Evolutionary conservation across 1,140 invertebrate genomes (phyloP).

Genomic region (Leguminivora glycinivorella): DNA sequence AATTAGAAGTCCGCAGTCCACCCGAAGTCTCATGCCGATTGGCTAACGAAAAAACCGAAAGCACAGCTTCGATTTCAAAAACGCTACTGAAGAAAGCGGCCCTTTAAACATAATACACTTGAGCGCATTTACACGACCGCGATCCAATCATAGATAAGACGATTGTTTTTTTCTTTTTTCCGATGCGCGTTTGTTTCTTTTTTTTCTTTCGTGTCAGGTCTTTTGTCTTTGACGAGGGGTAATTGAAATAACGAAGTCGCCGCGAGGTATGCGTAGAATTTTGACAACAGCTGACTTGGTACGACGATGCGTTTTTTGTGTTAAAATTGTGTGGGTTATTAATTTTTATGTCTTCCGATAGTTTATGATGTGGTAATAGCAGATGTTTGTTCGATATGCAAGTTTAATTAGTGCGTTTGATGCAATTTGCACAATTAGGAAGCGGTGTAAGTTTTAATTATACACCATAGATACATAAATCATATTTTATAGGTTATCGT

Average conservation of each 20-base stretch:
- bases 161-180: constrained; percentile 59
- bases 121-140: constrained; percentile 72
- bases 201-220: constrained; percentile 65
- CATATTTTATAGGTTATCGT: too few relatives aligned
- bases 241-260: constrained; percentile 75
- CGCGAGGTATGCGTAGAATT: constrained; percentile 71
- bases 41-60: constrained; percentile 41
- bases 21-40: constrained; percentile 31
- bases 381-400: not conserved
- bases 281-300: constrained; percentile 71
- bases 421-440: too few relatives aligned
- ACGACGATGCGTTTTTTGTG: constrained; percentile 51
- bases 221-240: constrained; percentile 76
- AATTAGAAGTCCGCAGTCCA: constrained; percentile 26
- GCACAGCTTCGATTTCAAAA: constrained; percentile 54
- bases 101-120: constrained; percentile 64
- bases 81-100: constrained; percentile 70
- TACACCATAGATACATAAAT: too few relatives aligned
- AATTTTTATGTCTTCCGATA: constrained; percentile 6
- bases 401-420: too few relatives aligned
- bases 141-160: constrained; percentile 77
- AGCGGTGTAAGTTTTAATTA: too few relatives aligned
- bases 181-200: constrained; percentile 59
- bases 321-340: constrained; percentile 33
- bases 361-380: not conserved